These are phyloP conservation scores for Sarcophaga variegata DNA, from an alignment of 2,888 invertebrate species.

Conservation along the genomic window DNA sequence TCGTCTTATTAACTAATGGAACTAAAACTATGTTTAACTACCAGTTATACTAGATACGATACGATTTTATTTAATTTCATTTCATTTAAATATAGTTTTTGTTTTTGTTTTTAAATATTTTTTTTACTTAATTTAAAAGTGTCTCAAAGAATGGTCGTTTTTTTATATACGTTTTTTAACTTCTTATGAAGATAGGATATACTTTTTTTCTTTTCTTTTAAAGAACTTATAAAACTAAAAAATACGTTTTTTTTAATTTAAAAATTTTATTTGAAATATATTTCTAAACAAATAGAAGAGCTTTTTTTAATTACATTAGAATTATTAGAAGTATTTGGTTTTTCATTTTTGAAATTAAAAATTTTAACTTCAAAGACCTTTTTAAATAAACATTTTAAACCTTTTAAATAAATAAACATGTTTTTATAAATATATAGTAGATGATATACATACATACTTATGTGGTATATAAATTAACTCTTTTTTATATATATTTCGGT, in stretches of 20 bases:
- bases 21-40: conserved; percentile 66
- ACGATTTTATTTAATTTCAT: conserved; percentile 19
- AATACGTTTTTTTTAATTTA: background rate
- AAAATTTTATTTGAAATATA: too few species aligned
- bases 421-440: too few species aligned
- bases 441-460: too few species aligned
- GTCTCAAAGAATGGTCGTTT: conserved; percentile 29
- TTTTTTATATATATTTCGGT: too few species aligned
- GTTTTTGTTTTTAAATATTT: background rate
- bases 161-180: conserved; percentile 1
- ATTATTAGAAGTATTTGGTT: too few species aligned
- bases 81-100: background rate
- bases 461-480: too few species aligned
- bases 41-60: conserved; percentile 63
- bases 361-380: too few species aligned
- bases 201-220: background rate
- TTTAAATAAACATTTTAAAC: too few species aligned
- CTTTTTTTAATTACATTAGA: background rate
- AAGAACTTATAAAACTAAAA: background rate
- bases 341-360: too few species aligned
- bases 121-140: conserved; percentile 25
- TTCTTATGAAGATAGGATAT: background rate
- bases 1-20: conserved; percentile 67
- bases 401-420: too few species aligned
- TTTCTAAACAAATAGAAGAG: too few species aligned